Evolutionary conservation across 1,140 invertebrate species (phyloP).

Genomic region (Dreissena polymorpha): DNA sequence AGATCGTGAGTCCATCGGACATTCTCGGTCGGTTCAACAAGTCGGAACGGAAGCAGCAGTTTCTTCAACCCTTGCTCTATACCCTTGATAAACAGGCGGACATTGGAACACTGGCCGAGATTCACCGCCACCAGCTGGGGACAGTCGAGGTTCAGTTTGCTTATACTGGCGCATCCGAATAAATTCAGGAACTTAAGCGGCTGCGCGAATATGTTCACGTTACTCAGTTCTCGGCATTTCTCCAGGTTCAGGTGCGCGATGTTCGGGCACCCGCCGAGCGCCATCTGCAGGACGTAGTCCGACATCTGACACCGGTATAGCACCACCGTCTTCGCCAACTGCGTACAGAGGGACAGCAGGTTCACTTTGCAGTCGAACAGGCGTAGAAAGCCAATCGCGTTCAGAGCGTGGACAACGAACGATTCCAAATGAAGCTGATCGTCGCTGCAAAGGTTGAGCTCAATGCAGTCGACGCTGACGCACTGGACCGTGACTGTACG

Average conservation of each 20-base stretch:
- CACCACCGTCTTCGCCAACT: constrained; percentile 72
- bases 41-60: constrained; percentile 53
- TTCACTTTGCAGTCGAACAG: constrained; percentile 76
- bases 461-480: constrained; percentile 73
- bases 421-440: constrained; percentile 73
- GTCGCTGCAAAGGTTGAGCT: constrained; percentile 75
- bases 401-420: constrained; percentile 73
- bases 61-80: constrained; percentile 63
- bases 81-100: constrained; percentile 64
- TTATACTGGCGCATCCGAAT: constrained; percentile 70
- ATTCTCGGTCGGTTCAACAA: constrained; percentile 64
- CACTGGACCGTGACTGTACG: constrained; percentile 74
- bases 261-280: constrained; percentile 71
- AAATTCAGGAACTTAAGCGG: constrained; percentile 73
- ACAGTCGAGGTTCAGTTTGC: constrained; percentile 67
- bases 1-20: constrained; percentile 72
- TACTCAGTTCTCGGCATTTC: constrained; percentile 69
- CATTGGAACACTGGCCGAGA: constrained; percentile 72
- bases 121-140: constrained; percentile 72
- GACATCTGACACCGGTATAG: constrained; percentile 73
- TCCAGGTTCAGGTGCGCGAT: constrained; percentile 73
- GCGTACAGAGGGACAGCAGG: constrained; percentile 69
- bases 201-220: constrained; percentile 63
- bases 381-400: constrained; percentile 72
- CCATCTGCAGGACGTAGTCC: constrained; percentile 75